Base-by-base conservation (phyloP, 1,140 invertebrate species). In the Eueides isabella region DNA sequence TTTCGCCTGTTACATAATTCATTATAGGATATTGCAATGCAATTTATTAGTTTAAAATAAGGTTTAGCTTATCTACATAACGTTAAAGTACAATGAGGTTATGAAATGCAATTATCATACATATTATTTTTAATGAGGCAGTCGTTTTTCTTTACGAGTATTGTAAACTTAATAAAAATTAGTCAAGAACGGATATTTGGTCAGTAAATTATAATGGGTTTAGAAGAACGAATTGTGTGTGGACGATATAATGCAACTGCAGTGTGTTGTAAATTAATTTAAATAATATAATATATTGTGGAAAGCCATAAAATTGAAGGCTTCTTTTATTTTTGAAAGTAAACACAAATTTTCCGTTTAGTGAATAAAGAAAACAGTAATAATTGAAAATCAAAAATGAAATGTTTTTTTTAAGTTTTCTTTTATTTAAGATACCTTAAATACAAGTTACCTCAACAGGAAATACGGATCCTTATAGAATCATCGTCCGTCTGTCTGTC, bases 1-100 rank as follows among this genome's bases (percentile, higher is more conserved):
- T 55, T 55, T 55, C 11, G 48, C 23, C 19, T 55, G 48, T 55
- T 55, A 26, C 9, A 55, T 55, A 55, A 55, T 55, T 55, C 23
- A 3, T 55, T 55, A 55, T 26, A 55, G 48, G 23, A 55, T 55
- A 55, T 55, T 55, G 9, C 23, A 55, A 9, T 55, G 48, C 1
- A 19, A 48, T 19, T 48, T 16, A 48, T 48, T 48, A n/a, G n/a
- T 2, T 48, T 48, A 48, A 19, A 48, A 11, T 9, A 7, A 19
- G 41, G 41, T 48, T n/a, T 48, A 19, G 16, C 7, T 48, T 48
- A 48, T 19, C 41, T 48, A 48, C 5, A 23, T 48, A 48, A 48
- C 2, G n/a, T 48, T 19, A 0, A 2, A 48, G n/a, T 19, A 23
- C 4, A 38, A 38, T 38, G n/a, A 44, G 6, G 12, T 55, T 55